Evolutionary conservation across 2,888 invertebrate genomes (phyloP), one percentile per base, ranked within the genome.

Genomic region (Sepiola atlantica): DNA sequence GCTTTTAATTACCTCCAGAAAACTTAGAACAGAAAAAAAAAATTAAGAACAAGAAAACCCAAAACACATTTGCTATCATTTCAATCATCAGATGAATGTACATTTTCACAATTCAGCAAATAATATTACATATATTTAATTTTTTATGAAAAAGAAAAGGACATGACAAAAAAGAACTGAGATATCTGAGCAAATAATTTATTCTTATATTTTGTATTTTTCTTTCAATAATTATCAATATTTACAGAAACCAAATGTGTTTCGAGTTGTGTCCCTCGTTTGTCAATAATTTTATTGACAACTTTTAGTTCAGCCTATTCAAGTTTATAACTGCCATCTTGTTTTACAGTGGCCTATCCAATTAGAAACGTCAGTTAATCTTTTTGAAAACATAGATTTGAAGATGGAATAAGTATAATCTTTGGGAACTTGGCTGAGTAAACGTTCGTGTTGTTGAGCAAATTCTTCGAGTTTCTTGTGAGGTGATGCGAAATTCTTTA

Each of bases 261-360:
- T 77, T 3, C 0, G 32, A n/a, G 77, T 77, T 77, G 2, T 45
- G 18, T 54, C 16, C 16, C 45, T 92, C 24, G n/a, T 92, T 92
- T 92, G 18, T 55, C 92, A 92, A 92, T 54, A n/a, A 55, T 92
- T 92, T 54, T 54, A 92, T 92, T 12, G 28, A 92, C 92, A 92
- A 54, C 16, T 54, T 94, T 94, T 94, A 91, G 77, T 92, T 94
- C 92, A 94, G 94, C 94, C 55, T 94, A 92, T 94, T 24, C 91
- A 92, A 57, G 92, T 93, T 93, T 61, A 93, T 16, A 90, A 35
- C 32, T 94, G 94, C 54, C 90, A 77, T 55, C 93, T 35, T 93
- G 91, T 94, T 93, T 95, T 55, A 95, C 96, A 96, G 20, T 95
- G 92, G 45, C 95, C 92, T 57, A 96, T 95, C 96, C 96, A 96